Evolutionary conservation across 1,140 invertebrate genomes (phyloP).

Genomic region (Lepidotrigona ventralis): DNA sequence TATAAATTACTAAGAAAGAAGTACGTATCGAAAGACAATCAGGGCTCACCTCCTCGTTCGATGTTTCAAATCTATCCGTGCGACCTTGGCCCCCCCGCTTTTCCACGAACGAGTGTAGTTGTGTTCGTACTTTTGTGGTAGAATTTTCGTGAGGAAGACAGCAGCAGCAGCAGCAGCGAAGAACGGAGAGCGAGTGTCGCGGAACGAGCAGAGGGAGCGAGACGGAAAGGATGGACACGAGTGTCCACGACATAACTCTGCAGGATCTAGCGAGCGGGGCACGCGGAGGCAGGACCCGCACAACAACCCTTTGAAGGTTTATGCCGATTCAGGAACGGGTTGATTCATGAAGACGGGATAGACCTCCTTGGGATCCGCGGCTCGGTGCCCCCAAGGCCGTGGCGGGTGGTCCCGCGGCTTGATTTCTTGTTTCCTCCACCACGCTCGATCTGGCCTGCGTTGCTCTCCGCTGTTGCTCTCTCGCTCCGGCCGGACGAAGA

Average conservation of each 20-base stretch:
- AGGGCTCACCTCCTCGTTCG: no score
- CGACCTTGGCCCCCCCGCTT: no score
- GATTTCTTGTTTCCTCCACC: constrained; percentile 80
- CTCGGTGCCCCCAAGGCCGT: constrained; percentile 74
- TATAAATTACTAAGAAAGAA: no score
- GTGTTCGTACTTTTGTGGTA: neutral
- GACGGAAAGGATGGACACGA: constrained; percentile 54
- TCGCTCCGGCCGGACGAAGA: neutral
- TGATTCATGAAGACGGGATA: constrained; percentile 80
- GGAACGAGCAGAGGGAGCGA: constrained; percentile 5
- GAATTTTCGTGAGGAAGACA: constrained; percentile 8
- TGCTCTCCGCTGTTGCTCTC: neutral
- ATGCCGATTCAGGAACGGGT: constrained; percentile 78
- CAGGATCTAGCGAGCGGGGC: constrained; percentile 55
- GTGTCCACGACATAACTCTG: constrained; percentile 70
- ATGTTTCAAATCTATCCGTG: no score
- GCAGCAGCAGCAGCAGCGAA: neutral
- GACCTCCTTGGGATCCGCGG: constrained; percentile 79
- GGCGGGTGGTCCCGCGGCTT: constrained; percentile 79
- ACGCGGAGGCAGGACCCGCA: constrained; percentile 37
- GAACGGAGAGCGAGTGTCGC: neutral
- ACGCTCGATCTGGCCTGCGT: constrained; percentile 62
- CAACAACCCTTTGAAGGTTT: constrained; percentile 73
- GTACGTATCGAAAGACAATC: no score
- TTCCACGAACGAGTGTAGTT: neutral